Evolutionary conservation across 2,888 invertebrate genomes (phyloP).

Genomic region (Capitulum mitella): DNA sequence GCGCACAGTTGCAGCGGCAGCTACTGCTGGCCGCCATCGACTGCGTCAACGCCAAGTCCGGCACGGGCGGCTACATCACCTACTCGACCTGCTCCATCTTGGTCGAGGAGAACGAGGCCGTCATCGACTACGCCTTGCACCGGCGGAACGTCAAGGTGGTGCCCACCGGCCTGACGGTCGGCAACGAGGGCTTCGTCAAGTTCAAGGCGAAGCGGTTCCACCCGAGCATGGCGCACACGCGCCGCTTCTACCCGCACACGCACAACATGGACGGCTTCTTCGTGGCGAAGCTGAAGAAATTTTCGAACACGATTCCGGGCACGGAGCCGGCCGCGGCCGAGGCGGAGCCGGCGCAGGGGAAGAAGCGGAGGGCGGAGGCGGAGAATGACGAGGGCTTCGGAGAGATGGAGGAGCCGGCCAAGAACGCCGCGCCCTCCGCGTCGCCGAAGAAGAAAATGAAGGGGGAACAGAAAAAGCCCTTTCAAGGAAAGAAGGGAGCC

Average conservation of each 20-base stretch:
- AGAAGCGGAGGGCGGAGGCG: conserved; percentile 14
- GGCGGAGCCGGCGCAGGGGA: background rate
- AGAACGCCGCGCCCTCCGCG: background rate
- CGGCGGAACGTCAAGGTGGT: conserved; percentile 86
- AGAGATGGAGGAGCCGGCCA: conserved; percentile 23
- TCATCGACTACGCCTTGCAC: conserved; percentile 88
- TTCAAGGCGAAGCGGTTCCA: conserved; percentile 71
- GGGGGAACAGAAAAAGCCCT: background rate
- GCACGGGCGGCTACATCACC: conserved; percentile 88
- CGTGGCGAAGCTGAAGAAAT: conserved; percentile 95
- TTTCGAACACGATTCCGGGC: conserved; percentile 64
- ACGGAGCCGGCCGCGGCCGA: background rate
- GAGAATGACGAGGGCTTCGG: conserved; percentile 33
- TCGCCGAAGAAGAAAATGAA: background rate
- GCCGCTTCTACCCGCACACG: conserved; percentile 92
- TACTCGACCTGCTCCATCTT: conserved; percentile 98
- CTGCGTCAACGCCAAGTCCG: conserved; percentile 82
- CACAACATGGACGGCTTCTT: conserved; percentile 99
- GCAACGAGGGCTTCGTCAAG: conserved; percentile 86
- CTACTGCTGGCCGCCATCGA: conserved; percentile 94
- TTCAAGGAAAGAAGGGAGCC: background rate
- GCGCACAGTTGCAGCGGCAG: conserved; percentile 85
- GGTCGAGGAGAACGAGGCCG: conserved; percentile 95
- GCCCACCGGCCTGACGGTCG: conserved; percentile 88
- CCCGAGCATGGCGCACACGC: conserved; percentile 76